Evolutionary conservation across 1,140 invertebrate species (phyloP).

Genomic region (Cotesia vestalis): DNA sequence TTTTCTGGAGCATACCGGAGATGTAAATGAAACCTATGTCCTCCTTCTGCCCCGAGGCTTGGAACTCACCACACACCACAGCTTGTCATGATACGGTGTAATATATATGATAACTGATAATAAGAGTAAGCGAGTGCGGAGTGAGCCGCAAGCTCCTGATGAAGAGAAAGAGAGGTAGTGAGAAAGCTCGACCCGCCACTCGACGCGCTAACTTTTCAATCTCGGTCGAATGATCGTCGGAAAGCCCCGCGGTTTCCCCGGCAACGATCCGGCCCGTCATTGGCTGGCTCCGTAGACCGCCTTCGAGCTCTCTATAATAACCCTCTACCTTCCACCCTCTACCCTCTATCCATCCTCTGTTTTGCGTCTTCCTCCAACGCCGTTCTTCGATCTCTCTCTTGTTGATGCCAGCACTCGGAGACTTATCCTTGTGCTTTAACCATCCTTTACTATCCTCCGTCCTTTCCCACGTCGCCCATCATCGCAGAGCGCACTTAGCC

Average conservation of each 20-base stretch:
- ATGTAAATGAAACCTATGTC: constrained; percentile 15
- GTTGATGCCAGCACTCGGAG: no score
- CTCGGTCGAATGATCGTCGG: constrained; percentile 63
- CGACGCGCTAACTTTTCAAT: constrained; percentile 64
- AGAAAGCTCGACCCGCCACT: constrained; percentile 28
- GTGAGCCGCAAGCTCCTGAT: background rate
- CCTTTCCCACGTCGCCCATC: constrained; percentile 33
- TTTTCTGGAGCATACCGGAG: constrained; percentile 11
- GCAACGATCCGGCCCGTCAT: constrained; percentile 63
- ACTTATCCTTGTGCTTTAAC: no score
- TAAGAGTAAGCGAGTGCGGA: constrained; percentile 6
- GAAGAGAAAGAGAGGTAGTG: constrained; percentile 16
- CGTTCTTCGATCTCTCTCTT: constrained; percentile 14
- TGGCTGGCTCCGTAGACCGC: constrained; percentile 54
- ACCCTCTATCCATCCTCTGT: constrained; percentile 25
- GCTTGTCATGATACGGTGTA: background rate
- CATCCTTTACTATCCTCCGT: background rate
- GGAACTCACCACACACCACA: no score
- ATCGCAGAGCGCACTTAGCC: constrained; percentile 59
- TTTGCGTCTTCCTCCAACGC: constrained; percentile 22
- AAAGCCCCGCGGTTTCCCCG: constrained; percentile 60
- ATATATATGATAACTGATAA: background rate
- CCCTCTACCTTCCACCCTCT: constrained; percentile 28
- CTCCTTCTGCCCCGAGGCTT: constrained; percentile 12
- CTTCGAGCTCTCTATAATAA: constrained; percentile 33